These are phyloP conservation scores for Knipowitschia caucasica DNA, from an alignment of 2,797 vertebrate species.

Conservation along the genomic window DNA sequence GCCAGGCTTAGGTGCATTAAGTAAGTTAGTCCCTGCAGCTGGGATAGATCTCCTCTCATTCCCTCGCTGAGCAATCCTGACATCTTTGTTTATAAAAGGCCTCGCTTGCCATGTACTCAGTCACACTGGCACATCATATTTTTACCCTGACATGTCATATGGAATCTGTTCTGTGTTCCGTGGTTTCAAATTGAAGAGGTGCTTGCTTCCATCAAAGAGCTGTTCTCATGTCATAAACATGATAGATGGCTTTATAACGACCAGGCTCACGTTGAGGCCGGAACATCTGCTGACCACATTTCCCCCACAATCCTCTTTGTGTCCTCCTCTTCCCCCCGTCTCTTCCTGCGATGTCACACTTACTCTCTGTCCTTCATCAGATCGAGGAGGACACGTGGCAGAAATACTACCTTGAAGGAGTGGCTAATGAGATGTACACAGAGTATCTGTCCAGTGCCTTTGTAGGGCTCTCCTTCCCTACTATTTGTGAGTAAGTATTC, in stretches of 20 bases:
- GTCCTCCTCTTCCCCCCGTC: constrained; percentile 29
- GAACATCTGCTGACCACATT: constrained; percentile 74
- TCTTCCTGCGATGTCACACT: constrained; percentile 29
- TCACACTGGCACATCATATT: constrained; percentile 66
- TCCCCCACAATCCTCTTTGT: too few species aligned
- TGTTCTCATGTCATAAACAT: constrained; percentile 70
- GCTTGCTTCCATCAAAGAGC: constrained; percentile 66
- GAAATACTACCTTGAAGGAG: constrained; percentile 99
- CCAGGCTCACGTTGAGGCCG: constrained; percentile 59
- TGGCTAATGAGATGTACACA: constrained; percentile 99
- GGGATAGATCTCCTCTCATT: constrained; percentile 41
- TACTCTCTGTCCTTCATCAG: constrained; percentile 66
- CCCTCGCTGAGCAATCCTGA: constrained; percentile 35
- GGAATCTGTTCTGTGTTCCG: constrained; percentile 68
- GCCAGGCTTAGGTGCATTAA: constrained; percentile 26
- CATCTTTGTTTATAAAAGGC: constrained; percentile 50
- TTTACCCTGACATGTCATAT: constrained; percentile 69
- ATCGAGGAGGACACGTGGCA: constrained; percentile 99
- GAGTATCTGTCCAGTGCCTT: constrained; percentile 99
- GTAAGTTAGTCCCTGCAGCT: constrained; percentile 44
- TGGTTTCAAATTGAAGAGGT: constrained; percentile 63
- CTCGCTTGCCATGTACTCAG: constrained; percentile 57
- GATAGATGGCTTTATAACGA: constrained; percentile 73
- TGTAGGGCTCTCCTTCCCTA: constrained; percentile 97
- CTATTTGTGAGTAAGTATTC: constrained; percentile 96